Base-by-base conservation (phyloP, 2,113 vertebrate species). In the Tychaedon coryphoeus region DNA sequence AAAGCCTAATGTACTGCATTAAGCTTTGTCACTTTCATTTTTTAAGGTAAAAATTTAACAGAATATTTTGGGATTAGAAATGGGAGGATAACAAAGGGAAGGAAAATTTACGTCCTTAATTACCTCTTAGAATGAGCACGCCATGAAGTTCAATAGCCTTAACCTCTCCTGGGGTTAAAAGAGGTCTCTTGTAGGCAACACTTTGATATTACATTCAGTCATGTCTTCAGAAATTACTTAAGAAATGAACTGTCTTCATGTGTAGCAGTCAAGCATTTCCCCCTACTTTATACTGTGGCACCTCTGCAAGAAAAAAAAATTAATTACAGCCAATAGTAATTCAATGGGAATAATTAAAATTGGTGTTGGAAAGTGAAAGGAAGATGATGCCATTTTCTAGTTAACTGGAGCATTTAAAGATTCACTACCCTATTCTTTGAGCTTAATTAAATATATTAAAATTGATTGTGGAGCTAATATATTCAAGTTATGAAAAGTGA, bases 391-490 rank as follows among this genome's bases (percentile, higher is more conserved):
- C 56, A 97, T 97, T 97, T 98, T 97, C 69, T 96, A 97, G 94
- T 97, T 97, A 97, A 97, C 86, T 97, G 88, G 94, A 97, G 80
- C 91, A 96, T 97, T 98, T 97, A 95, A 97, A 96, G 93, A 97
- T 97, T 93, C 94, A 86, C 47, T 79, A 57, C 38, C 34, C 34
- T 92, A 84, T 97, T 97, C 83, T 95, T 92, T 61, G 53, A 89
- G 72, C 88, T 92, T 95, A 96, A 97, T 97, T 96, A 97, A 96
- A 80, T 67, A 48, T 86, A 61, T 67, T 94, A 85, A 90, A 95
- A 85, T 85, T 76, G 34, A 29, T 65, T 90, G 60, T 80, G 85
- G 92, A 96, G 64, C 22, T 82, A 92, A 93, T 87, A 84, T 67
- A 94, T 95, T 95, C 75, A 94, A 86, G 26, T 53, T 84, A 72